Base-by-base conservation (phyloP, 2,797 vertebrate genomes). In the Cynopterus sphinx region DNA sequence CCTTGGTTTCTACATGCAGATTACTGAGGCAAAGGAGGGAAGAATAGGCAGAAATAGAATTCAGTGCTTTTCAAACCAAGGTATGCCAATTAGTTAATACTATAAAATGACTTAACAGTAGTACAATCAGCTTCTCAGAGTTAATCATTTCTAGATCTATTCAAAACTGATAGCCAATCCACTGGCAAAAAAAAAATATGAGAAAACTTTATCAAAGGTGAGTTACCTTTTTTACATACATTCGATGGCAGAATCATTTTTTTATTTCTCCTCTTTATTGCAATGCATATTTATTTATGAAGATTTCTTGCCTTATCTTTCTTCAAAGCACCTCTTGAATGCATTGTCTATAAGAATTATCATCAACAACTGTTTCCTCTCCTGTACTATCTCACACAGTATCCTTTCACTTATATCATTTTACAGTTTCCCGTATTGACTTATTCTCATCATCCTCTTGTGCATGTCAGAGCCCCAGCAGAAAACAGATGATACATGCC, bases 301-400 rank as follows among this genome's bases (percentile, higher is more conserved):
- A 86, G 12, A 59, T 7, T 6, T 57, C n/a, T 43, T 96, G 53
- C 17, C 31, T 87, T 84, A 4, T 63, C 55, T 79, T 2, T 43
- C 24, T 96, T 43, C 46, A 91, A 83, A 63, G 82, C 43, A 70
- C 51, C 57, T 90, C 78, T 49, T 49, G 49, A 67, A 46, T 94
- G 36, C 46, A 86, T 74, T 67, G 55, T 39, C 26, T 61, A 26
- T 21, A 90, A 36, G 17, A 87, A 68, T 63, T 78, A 59, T 59
- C 61, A 87, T 41, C 24, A 61, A 61, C 17, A 78, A 61, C 26
- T 36, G 15, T 70, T 83, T 10, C 28, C n/a, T 94, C 28, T 91
- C 22, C 41, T 91, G 19, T 22, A 85, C 21, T 88, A 8, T 81
- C 51, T 75, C 73, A 75, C 49, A 55, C 4, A 83, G 63, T 67